Evolutionary conservation across 2,888 invertebrate species (phyloP), one percentile per base, ranked within the genome.

Genomic region (Ditula angustiorana): DNA sequence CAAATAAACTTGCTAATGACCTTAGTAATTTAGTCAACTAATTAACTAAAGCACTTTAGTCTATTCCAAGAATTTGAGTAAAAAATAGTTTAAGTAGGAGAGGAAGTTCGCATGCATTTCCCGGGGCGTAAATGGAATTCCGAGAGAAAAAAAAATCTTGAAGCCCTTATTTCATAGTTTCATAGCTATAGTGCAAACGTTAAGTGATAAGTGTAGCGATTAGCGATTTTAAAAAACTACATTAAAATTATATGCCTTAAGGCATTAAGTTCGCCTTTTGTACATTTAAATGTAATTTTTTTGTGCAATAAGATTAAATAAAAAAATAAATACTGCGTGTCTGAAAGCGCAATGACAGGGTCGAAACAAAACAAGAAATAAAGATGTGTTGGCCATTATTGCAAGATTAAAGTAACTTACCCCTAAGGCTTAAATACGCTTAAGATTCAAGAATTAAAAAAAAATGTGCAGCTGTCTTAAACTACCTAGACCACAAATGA

Each of bases 31-130:
- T 69, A 72, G 59, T 57, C 62, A 72, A 62, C 65, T 76, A 76
- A 77, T 78, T 76, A 74, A 74, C 67, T 63, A 63, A 66, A 66
- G 65, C 59, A 65, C 67, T 50, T 59, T 58, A 47, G 59, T 70
- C 66, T 58, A 63, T 69, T 69, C 68, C 50, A 57, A 62, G 68
- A 70, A 72, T 69, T 66, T 49, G 28, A 24, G 63, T 30, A 62
- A 69, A 72, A 71, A 66, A 67, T 61, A 49, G 47, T 61, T 56
- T 41, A 21, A 61, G 53, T 19, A n/a, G 33, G 5, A 62, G 65
- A 71, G 79, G 79, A 77, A 78, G 79, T 73, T 71, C 75, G 72
- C 71, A 66, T 78, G 76, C 69, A 72, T 73, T 71, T 75, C 75
- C 75, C 76, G 55, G 52, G 72, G 71, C 71, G 72, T 63, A 71